Evolutionary conservation across 2,113 vertebrate genomes (phyloP), one percentile per base, ranked within the genome.

Genomic region (Cottus gobio): DNA sequence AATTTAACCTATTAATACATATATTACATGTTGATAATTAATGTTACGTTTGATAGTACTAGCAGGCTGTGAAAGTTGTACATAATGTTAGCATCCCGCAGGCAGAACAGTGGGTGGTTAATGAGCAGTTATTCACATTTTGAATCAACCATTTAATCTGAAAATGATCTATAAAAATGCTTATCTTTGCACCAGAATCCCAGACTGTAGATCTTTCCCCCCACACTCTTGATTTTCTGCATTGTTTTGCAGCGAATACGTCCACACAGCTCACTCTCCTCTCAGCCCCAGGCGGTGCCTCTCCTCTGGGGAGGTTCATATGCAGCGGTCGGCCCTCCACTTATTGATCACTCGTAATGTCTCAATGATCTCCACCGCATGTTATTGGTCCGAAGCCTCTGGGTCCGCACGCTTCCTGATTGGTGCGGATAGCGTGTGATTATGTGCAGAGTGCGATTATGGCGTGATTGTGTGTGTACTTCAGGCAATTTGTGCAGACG

Each of bases 301-400:
- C 83, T 90, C 90, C 89, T 71, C 81, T 50, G 87, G 92, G 90
- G 87, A 72, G 71, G 85, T 92, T 90, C 90, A 71, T 86, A 82
- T 89, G 89, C 89, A 87, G 88, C 77, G 77, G 67, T 77, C 62
- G 77, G 82, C 68, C 76, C 80, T 88, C 77, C 73, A 75, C 77
- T 89, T 93, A 95, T 93, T 92, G 93, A 95, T 95, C 82, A 73
- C 71, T 44, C 10, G 76, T 89, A 93, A 93, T 90, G 89, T 93
- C 87, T 93, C 88, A 91, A 82, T 93, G 88, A 93, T 93, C 87
- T 87, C 76, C 37, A 24, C 24, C 71, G 72, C 24, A 1, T 84
- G 72, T 77, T 79, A 72, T 84, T 80, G 80, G 80, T 71, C 56
- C 2, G 71, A 77, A 79, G 64, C 81, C 24, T 16, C 13, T 3